These are phyloP conservation scores for Steinernema hermaphroditum DNA, from an alignment of 2,888 invertebrate species.

Conservation along the genomic window DNA sequence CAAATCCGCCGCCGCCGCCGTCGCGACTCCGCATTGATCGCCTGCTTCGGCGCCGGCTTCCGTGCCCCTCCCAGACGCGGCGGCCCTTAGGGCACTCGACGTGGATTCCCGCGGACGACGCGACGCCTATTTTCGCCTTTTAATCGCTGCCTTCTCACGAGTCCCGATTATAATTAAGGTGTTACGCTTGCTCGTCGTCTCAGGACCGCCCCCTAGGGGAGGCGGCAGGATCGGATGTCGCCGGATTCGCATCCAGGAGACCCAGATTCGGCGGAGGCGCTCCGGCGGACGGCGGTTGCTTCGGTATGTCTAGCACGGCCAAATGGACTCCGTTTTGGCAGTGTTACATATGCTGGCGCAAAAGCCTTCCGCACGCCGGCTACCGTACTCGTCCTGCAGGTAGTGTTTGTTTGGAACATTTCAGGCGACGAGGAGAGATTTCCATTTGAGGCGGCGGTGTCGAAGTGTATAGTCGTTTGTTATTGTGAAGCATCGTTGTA, in stretches of 20 bases:
- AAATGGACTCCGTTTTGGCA: slow-evolving; percentile 12
- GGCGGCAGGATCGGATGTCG: neutral
- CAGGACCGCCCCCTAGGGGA: neutral
- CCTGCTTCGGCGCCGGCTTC: neutral
- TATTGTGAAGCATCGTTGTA: no score
- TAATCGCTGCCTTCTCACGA: slow-evolving; percentile 15
- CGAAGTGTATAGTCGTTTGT: no score
- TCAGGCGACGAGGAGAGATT: no score
- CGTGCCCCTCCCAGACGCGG: neutral
- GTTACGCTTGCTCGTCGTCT: slow-evolving; percentile 8
- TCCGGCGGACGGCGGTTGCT: neutral
- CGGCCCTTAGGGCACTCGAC: neutral
- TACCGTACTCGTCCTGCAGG: no score
- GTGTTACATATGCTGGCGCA: slow-evolving; percentile 26
- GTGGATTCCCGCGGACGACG: neutral
- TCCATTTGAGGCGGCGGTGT: no score
- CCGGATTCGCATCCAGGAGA: neutral
- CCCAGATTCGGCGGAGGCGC: neutral
- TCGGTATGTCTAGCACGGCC: slow-evolving; percentile 24
- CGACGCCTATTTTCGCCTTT: slow-evolving; percentile 3
- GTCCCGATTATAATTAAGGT: slow-evolving; percentile 21
- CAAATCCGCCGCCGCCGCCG: slow-evolving; percentile 11
- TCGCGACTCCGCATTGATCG: neutral
- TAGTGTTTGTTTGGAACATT: no score
- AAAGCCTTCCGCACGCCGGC: no score